Base-by-base conservation (phyloP, 1,140 invertebrate genomes). In the Halesus radiatus region DNA sequence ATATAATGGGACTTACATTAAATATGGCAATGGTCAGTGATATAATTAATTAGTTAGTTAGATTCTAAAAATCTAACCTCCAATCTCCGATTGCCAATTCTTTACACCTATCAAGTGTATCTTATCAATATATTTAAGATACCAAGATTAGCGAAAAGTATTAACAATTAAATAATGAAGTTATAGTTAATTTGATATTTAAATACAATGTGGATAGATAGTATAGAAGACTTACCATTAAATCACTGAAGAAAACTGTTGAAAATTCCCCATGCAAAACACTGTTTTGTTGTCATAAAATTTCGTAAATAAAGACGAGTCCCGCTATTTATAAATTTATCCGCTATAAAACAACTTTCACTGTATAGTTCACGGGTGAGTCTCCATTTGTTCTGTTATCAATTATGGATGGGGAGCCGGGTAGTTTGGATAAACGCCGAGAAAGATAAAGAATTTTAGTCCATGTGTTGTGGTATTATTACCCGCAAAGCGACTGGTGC, bases 221-320 rank as follows among this genome's bases (percentile, higher is more conserved):
- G 32, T 7, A 32, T 32, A 7, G 32, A 32, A 3, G 23, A 26
- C 62, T 66, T 66, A 66, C 62, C 62, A 66, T 66, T 66, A 66
- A 66, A 66, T 66, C 62, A 66, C 62, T 66, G 6, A 13, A 22
- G 23, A 32, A 66, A 66, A 60, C 56, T 60, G 26, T 29, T 45
- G 16, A 66, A 66, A 26, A 66, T 66, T 66, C 29, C n/a, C 62
- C 62, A 66, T 13, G 29, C 16, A 66, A 66, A 26, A 16, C 62
- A 66, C 62, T 66, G 29, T 66, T 66, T 66, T 66, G 62, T 66
- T 66, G 62, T 66, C 62, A 66, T 66, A 66, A 45, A 45, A 26
- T 66, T 66, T 66, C 62, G 62, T 66, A 66, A 66, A 66, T 66
- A 66, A 66, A 66, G 62, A 66, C 16, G 23, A 26, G n/a, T 66